Percentiles rank a stretch among this genome's conserved stretches.
Conservation (phyloP, 2,888 invertebrate genomes). For the Pilophorus perplexus region DNA sequence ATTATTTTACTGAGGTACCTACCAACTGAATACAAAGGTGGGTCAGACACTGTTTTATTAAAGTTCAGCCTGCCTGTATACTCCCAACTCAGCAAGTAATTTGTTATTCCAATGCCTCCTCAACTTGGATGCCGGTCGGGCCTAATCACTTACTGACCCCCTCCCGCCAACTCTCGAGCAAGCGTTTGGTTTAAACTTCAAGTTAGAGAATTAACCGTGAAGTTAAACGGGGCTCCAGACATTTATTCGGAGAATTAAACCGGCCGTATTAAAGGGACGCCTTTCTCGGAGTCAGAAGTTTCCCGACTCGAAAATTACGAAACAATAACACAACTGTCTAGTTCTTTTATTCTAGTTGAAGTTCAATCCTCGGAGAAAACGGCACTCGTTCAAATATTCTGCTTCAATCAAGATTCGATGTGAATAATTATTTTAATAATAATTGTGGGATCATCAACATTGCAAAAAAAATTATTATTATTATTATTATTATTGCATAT, state of each 20-base stretch:
- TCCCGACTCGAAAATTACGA: conserved; percentile 24
- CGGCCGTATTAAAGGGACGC: not conserved
- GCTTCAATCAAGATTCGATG: no score
- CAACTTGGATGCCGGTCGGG: conserved; percentile 25
- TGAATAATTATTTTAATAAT: no score
- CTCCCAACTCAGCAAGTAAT: conserved; percentile 32
- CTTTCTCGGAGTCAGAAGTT: conserved; percentile 1
- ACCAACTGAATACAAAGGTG: conserved; percentile 25
- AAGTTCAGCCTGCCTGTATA: conserved; percentile 29
- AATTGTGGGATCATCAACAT: no score
- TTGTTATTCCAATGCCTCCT: conserved; percentile 36
- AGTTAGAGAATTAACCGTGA: conserved; percentile 27
- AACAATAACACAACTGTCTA: conserved; percentile 33
- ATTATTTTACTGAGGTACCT: no score
- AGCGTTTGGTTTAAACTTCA: conserved; percentile 25
- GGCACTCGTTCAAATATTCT: no score
- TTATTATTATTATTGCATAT: no score
- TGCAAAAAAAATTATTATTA: no score
- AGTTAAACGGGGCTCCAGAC: conserved; percentile 26
- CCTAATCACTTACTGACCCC: conserved; percentile 32
- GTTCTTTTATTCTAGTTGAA: conserved; percentile 9
- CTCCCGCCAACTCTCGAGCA: not conserved
- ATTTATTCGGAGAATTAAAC: conserved; percentile 24
- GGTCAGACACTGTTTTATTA: conserved; percentile 23
- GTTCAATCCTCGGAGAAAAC: no score